A percentile compares a stretch with the other conserved stretches of the same genome.
Conservation (phyloP, 2,888 invertebrate species). For the Dromius quadrimaculatus region DNA sequence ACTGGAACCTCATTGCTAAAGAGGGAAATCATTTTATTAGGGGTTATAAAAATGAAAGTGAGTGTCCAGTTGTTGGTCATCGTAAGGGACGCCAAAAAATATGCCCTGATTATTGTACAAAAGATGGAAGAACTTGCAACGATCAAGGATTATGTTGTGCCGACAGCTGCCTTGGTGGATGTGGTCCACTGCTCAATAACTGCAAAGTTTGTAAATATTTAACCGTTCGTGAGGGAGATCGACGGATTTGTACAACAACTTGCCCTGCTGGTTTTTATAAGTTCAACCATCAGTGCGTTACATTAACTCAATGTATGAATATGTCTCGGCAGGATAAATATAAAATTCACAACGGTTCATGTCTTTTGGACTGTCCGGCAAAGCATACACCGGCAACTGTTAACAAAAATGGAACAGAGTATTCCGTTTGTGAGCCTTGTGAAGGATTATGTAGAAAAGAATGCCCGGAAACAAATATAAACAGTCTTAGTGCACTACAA, state of each 20-base stretch:
- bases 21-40: constrained; percentile 66
- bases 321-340: constrained; percentile 73
- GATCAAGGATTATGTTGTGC: constrained; percentile 79
- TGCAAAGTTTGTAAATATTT: constrained; percentile 89
- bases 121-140: constrained; percentile 64
- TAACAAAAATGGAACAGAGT: constrained; percentile 57
- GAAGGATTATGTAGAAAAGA: constrained; percentile 75
- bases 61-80: constrained; percentile 87
- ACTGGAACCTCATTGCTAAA: constrained; percentile 86
- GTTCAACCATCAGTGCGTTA: constrained; percentile 85
- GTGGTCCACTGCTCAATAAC: constrained; percentile 72
- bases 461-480: constrained; percentile 81
- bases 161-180: constrained; percentile 87
- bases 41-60: constrained; percentile 75
- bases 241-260: constrained; percentile 72
- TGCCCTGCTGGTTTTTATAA: constrained; percentile 75
- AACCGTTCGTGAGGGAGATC: constrained; percentile 70
- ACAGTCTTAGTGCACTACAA: constrained; percentile 86
- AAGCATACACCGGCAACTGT: constrained; percentile 71
- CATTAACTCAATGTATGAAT: constrained; percentile 77
- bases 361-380: constrained; percentile 81
- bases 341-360: constrained; percentile 77
- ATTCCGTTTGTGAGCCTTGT: constrained; percentile 63
- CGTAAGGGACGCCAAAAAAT: constrained; percentile 81
- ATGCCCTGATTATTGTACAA: constrained; percentile 72